Base-by-base conservation (phyloP, 2,797 vertebrate genomes). In the Pithecia hirsuta region DNA sequence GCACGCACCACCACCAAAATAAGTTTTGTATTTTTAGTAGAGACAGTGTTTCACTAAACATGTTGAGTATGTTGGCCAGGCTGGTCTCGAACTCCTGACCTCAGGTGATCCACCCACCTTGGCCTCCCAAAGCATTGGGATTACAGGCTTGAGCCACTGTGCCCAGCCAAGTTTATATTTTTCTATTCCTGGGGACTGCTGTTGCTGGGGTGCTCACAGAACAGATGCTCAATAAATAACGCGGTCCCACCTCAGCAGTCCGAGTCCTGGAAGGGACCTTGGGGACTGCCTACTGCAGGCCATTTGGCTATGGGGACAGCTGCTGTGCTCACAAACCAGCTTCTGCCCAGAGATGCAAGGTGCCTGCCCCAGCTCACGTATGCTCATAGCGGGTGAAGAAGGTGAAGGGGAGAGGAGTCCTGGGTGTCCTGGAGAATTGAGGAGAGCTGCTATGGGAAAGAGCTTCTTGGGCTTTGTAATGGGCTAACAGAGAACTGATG, bases 311-410 rank as follows among this genome's bases (percentile, higher is more conserved):
- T 4, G 19, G 83, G 3, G 5, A 78, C 1, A 2, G 64, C 57
- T 67, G 7, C 61, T 1, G 28, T 28, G 52, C 55, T 28, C 12
- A 13, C 1, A 17, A 5, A 19, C 52, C 20, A n/a, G 55, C 84
- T 44, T 24, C 44, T 30, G 30, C 24, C 50, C 14, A 44, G 83
- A 39, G 30, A 55, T 0, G 1, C 1, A 44, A 33, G 15, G 5
- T 17, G 14, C 76, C n/a, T 2, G 15, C 52, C 82, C 48, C 15
- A 3, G 3, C 20, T 22, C 24, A 3, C 1, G 0, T 4, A 36
- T 39, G 72, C 52, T 44, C 11, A 72, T 4, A 67, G 33, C 8
- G 3, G 15, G 64, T 72, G 67, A 39, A 39, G 19, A 72, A 0
- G 30, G 50, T 2, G 8, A 9, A 0, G 3, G 36, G 28, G 13